A percentile compares a stretch with the other conserved stretches of the same genome.
phyloP scores from a whole-genome alignment of 1,140 invertebrate species.

The Dendroctonus ponderosae region DNA sequence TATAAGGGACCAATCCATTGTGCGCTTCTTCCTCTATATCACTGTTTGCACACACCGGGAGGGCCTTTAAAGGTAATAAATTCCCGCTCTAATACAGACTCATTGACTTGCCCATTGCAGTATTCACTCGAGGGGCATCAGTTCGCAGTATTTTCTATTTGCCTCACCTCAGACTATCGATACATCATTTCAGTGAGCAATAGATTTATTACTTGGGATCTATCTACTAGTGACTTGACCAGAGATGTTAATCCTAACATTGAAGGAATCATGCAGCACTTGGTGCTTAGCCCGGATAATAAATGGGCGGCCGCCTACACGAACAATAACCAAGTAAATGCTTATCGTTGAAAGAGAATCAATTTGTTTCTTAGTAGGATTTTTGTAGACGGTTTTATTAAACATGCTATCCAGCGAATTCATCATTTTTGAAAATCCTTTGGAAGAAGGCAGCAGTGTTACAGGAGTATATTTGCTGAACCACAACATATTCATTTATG shows the following conservation, averaged over 20 bases:
- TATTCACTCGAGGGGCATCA: constrained; percentile 97
- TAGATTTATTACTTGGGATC: constrained; percentile 95
- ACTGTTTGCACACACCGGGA: constrained; percentile 95
- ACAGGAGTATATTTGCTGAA: constrained; percentile 74
- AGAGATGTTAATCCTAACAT: constrained; percentile 89
- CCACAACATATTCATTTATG: constrained; percentile 70
- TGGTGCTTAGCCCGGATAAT: constrained; percentile 93
- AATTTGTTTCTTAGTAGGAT: not conserved
- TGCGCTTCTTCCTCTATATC: constrained; percentile 87
- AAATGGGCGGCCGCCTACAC: constrained; percentile 95
- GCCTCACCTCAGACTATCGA: constrained; percentile 85
- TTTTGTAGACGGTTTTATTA: constrained; percentile 70
- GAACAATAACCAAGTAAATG: constrained; percentile 86
- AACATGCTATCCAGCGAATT: constrained; percentile 92
- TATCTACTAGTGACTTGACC: constrained; percentile 89
- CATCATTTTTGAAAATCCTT: constrained; percentile 77
- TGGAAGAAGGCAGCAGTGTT: constrained; percentile 60
- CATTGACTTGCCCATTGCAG: constrained; percentile 53
- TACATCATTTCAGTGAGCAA: constrained; percentile 97
- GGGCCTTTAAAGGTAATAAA: constrained; percentile 83
- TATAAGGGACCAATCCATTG: constrained; percentile 81
- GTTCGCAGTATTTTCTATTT: constrained; percentile 95
- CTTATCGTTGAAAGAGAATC: not conserved
- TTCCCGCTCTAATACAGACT: not conserved
- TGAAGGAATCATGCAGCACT: constrained; percentile 92